phyloP scores from a whole-genome alignment of 2,888 invertebrate species.

The Ormyrus pomaceus region DNA sequence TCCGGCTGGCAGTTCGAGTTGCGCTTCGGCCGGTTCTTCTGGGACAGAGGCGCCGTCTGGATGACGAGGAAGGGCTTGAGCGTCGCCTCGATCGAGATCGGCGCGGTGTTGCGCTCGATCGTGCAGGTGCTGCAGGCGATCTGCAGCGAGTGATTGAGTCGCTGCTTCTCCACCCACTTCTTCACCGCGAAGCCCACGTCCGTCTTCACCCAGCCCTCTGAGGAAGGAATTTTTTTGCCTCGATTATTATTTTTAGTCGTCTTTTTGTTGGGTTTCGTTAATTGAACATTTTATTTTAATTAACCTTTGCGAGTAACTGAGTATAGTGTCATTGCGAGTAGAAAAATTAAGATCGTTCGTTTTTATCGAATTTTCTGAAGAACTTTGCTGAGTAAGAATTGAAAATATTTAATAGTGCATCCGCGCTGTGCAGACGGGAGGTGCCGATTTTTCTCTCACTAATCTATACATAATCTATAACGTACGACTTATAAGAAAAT shows the following conservation, averaged over 20 bases:
- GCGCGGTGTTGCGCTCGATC: conserved; percentile 80
- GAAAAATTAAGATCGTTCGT: too few relatives aligned
- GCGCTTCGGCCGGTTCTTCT: conserved; percentile 80
- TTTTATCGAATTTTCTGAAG: too few relatives aligned
- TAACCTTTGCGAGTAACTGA: too few relatives aligned
- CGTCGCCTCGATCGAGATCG: conserved; percentile 84
- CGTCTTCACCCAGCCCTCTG: conserved; percentile 89
- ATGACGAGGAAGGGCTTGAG: conserved; percentile 87
- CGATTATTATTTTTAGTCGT: neutral
- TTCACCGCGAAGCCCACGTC: conserved; percentile 86
- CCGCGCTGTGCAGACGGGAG: too few relatives aligned
- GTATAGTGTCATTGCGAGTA: too few relatives aligned
- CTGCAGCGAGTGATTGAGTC: conserved; percentile 84
- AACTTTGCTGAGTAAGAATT: too few relatives aligned
- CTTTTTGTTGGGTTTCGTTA: too few relatives aligned
- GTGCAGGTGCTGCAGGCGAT: conserved; percentile 87
- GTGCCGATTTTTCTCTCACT: too few relatives aligned
- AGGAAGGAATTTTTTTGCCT: neutral
- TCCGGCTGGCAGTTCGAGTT: conserved; percentile 84
- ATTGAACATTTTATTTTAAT: too few relatives aligned
- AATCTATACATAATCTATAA: too few relatives aligned
- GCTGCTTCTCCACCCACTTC: conserved; percentile 85
- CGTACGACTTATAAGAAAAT: too few relatives aligned
- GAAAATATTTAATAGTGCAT: too few relatives aligned
- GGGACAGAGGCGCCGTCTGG: conserved; percentile 84